phyloP scores from a whole-genome alignment of 2,888 invertebrate genomes.

The Proisotoma minuta region DNA sequence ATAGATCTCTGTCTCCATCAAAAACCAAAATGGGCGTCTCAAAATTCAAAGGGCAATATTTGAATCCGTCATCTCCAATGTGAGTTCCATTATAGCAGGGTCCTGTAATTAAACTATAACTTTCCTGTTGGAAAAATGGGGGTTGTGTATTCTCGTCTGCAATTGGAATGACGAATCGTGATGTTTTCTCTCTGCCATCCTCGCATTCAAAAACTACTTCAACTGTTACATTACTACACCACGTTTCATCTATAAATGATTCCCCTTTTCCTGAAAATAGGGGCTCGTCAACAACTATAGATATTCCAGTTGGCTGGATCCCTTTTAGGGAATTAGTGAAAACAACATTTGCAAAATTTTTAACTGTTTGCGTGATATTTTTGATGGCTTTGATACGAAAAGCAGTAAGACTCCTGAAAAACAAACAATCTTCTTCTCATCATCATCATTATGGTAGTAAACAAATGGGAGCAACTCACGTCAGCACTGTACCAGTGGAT shows the following conservation, averaged over 20 bases:
- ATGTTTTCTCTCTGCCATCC: constrained; percentile 22
- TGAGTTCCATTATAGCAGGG: constrained; percentile 11
- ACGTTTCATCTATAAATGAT: constrained; percentile 24
- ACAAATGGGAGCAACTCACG: neutral
- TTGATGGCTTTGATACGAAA: neutral
- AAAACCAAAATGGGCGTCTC: constrained; percentile 17
- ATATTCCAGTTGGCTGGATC: neutral
- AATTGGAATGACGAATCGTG: constrained; percentile 20
- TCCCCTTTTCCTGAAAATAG: neutral
- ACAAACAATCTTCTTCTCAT: too few species aligned
- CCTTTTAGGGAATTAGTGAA: neutral
- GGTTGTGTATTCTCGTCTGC: constrained; percentile 28
- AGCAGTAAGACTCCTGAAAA: neutral
- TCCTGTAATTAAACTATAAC: constrained; percentile 18
- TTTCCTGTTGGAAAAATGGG: constrained; percentile 9
- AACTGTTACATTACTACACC: neutral
- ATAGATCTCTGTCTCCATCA: constrained; percentile 28
- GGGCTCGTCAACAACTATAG: constrained; percentile 2
- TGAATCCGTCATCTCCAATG: neutral
- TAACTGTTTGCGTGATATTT: constrained; percentile 1
- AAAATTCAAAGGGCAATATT: constrained; percentile 18
- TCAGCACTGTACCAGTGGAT: neutral
- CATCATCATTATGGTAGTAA: too few species aligned
- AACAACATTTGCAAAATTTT: constrained; percentile 6
- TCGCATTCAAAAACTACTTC: constrained; percentile 11